Conservation (phyloP, 2,888 invertebrate genomes). For the Noctua pronuba region DNA sequence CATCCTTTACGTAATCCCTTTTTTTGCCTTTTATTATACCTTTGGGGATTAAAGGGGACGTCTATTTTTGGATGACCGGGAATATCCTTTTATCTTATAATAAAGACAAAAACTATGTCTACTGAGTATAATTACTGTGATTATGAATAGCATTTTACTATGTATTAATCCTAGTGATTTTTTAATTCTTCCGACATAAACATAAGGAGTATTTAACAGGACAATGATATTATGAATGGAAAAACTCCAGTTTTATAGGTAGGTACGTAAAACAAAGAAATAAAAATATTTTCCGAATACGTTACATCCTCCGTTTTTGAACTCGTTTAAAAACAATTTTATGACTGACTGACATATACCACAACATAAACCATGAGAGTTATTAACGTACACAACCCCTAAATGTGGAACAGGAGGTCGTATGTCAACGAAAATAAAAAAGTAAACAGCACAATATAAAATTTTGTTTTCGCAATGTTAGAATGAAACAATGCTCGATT, state of each 20-base stretch:
- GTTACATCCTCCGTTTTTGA: neutral
- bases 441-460: neutral
- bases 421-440: neutral
- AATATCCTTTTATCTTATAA: conserved; percentile 3
- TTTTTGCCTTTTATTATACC: neutral
- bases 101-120: neutral
- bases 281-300: no score
- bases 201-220: no score
- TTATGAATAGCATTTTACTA: neutral
- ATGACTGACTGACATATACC: neutral
- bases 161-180: no score
- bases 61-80: conserved; percentile 7
- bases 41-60: conserved; percentile 5
- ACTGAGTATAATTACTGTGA: neutral
- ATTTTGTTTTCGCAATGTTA: neutral
- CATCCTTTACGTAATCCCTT: conserved; percentile 10
- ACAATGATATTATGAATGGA: no score
- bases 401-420: neutral
- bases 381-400: neutral
- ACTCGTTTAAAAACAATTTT: neutral
- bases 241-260: no score
- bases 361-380: neutral
- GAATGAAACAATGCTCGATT: neutral
- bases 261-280: no score
- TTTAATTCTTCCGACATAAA: no score